Base-by-base conservation (phyloP, 2,888 invertebrate species). In the Pantelozetes paolii region DNA sequence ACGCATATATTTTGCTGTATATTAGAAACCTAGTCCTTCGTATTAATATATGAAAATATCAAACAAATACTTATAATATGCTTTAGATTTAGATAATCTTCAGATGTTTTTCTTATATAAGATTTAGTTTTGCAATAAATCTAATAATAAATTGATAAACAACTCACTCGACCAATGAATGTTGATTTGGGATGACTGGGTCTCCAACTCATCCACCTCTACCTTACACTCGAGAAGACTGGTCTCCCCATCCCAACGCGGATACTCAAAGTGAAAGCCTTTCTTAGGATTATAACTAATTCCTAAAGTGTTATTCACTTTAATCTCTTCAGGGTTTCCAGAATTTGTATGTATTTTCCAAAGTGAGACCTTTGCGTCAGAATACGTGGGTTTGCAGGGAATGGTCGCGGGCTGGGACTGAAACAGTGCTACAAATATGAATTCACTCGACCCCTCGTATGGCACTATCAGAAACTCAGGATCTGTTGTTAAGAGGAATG, bases 221-320 rank as follows among this genome's bases (percentile, higher is more conserved):
- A 76, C 78, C 8, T n/a, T 15, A 59, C 78, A 79, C 50, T 76
- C 32, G 32, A 76, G 54, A 15, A 77, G 77, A 71, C 48, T 42
- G 26, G 77, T 77, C 64, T 76, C 74, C 67, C 77, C 76, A 59
- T 76, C 76, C 62, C 74, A 76, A 28, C 75, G 76, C 23, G 79
- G 77, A 71, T 77, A 48, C 23, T 74, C 74, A 50, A 74, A 74
- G 28, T 74, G 62, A 54, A 50, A 74, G 13, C 74, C 74, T 57
- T 74, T 74, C 18, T 70, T 71, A 28, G 48, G 70, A 36, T 74
- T 50, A 28, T 32, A 74, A 20, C 70, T 59, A 8, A 74, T 54
- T 0, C 74, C 74, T 1, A 74, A 23, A 28, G 74, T 70, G 40
- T 54, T 32, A 28, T 74, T 74, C 42, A 42, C 42, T 23, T 73